Conservation (phyloP, 2,888 invertebrate genomes). For the Corythucha ciliata region DNA sequence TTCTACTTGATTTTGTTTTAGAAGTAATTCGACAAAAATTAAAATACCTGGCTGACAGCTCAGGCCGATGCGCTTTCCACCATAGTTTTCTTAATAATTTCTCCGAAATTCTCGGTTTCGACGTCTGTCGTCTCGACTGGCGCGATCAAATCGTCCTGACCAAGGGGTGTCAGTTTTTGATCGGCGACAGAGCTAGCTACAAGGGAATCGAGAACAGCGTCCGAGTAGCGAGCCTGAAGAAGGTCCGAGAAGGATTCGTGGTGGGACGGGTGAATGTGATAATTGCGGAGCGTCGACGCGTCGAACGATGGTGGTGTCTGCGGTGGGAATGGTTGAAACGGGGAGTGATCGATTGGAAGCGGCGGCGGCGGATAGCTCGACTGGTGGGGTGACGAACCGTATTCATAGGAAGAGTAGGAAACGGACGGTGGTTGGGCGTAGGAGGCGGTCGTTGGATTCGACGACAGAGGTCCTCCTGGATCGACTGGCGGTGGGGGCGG, state of each 20-base stretch:
- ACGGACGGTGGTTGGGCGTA: constrained; percentile 17
- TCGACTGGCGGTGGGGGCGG: constrained; percentile 6
- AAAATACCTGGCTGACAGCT: too few relatives aligned
- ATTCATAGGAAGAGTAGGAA: too few relatives aligned
- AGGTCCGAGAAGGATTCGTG: constrained; percentile 57
- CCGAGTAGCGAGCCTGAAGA: constrained; percentile 49
- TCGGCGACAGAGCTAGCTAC: neutral
- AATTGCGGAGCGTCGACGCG: too few relatives aligned
- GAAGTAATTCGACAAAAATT: too few relatives aligned
- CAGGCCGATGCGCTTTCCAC: constrained; percentile 82
- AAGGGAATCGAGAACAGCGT: constrained; percentile 42
- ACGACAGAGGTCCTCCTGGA: constrained; percentile 8
- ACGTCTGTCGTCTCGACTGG: neutral
- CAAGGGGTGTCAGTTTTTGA: constrained; percentile 4
- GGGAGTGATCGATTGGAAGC: too few relatives aligned
- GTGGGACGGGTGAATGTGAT: too few relatives aligned
- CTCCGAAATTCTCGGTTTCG: constrained; percentile 69
- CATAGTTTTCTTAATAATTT: constrained; percentile 86
- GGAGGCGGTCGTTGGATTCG: constrained; percentile 13
- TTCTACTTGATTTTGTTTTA: too few relatives aligned
- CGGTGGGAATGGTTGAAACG: too few relatives aligned
- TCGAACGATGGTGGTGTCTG: too few relatives aligned
- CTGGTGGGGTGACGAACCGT: too few relatives aligned
- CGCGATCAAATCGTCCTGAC: neutral
- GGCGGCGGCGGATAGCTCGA: too few relatives aligned